Conservation (phyloP, 1,140 invertebrate genomes). For the Tetramorium parvispinum region DNA sequence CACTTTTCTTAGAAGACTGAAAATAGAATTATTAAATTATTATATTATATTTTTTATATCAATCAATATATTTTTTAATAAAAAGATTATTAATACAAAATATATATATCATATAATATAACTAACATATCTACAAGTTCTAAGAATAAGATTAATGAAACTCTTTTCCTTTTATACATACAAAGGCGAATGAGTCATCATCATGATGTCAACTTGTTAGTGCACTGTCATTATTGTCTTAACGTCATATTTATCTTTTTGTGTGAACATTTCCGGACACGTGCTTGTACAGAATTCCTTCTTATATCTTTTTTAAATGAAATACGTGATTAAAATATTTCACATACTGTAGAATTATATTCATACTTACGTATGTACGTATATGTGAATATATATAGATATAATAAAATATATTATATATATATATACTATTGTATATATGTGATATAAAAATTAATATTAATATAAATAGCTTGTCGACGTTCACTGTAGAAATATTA, state of each 20-base stretch:
- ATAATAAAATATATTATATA: slow-evolving; percentile 4
- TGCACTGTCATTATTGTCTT: not conserved
- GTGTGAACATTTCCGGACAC: not conserved
- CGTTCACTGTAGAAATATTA: not conserved
- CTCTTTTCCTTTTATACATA: not conserved
- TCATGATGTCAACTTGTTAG: not conserved
- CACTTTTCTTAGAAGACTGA: not conserved
- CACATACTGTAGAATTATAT: not conserved
- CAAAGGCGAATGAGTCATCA: not conserved
- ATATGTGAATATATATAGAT: not conserved
- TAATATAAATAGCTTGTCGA: not conserved
- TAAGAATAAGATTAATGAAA: not conserved
- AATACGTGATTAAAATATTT: not conserved
- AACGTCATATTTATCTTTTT: not conserved
- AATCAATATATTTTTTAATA: not conserved
- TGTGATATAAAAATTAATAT: not conserved
- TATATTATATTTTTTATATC: not conserved
- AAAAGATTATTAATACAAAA: not conserved
- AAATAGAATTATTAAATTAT: not conserved
- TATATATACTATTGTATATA: not conserved
- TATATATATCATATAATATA: not conserved
- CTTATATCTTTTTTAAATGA: not conserved
- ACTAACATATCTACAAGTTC: not conserved
- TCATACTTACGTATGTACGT: not conserved
- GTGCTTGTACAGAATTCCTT: not conserved